Conservation (phyloP, 1,140 invertebrate genomes). For the Danaus plexippus region DNA sequence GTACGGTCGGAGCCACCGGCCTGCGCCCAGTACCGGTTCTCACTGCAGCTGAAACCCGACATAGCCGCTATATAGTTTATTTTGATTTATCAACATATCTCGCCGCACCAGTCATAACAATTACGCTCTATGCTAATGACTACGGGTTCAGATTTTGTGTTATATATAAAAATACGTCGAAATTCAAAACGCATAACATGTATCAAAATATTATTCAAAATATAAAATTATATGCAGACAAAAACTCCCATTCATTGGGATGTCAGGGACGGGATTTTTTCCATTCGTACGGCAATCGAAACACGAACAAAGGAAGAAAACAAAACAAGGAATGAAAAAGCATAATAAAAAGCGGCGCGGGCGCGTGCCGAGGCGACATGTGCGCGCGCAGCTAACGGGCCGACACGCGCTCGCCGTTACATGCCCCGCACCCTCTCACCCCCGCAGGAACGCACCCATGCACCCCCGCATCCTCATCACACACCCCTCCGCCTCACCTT, state of each 20-base stretch:
- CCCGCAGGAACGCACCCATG: slow-evolving; percentile 25
- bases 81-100: slow-evolving; percentile 38
- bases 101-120: background rate
- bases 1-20: slow-evolving; percentile 50
- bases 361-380: slow-evolving; percentile 68
- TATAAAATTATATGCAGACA: slow-evolving; percentile 10
- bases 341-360: slow-evolving; percentile 54
- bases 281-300: slow-evolving; percentile 34
- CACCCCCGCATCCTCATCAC: slow-evolving; percentile 10
- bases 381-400: slow-evolving; percentile 63
- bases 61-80: slow-evolving; percentile 52
- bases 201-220: slow-evolving; percentile 1
- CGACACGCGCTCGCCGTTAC: slow-evolving; percentile 45
- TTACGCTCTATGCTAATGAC: background rate
- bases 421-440: slow-evolving; percentile 23
- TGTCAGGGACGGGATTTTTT: slow-evolving; percentile 26
- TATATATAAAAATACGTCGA: slow-evolving; percentile 1
- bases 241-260: slow-evolving; percentile 19
- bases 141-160: background rate
- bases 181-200: background rate
- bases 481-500: slow-evolving; percentile 6
- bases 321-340: slow-evolving; percentile 53
- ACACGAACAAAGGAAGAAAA: slow-evolving; percentile 58
- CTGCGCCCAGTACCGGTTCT: slow-evolving; percentile 51
- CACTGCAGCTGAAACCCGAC: slow-evolving; percentile 55